Conservation (phyloP, 2,888 invertebrate genomes). For the Melinaea marsaeus region DNA sequence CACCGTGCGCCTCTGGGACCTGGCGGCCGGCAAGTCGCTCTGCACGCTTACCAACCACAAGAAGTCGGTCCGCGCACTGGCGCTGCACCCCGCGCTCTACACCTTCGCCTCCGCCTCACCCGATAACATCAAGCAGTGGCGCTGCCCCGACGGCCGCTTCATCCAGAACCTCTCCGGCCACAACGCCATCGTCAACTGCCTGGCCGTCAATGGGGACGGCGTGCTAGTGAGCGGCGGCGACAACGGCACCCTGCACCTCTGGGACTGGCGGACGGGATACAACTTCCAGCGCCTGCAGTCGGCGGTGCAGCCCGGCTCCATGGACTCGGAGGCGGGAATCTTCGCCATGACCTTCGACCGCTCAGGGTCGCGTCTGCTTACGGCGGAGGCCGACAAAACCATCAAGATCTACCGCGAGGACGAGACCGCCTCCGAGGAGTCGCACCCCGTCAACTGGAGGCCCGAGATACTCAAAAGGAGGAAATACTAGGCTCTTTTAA, state of each 20-base stretch:
- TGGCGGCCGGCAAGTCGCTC: constrained; percentile 95
- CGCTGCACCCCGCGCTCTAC: constrained; percentile 87
- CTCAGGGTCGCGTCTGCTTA: constrained; percentile 95
- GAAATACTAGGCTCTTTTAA: constrained; percentile 82
- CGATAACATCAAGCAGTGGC: constrained; percentile 99
- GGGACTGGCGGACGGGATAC: constrained; percentile 99
- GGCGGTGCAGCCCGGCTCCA: constrained; percentile 98
- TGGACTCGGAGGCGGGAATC: constrained; percentile 99
- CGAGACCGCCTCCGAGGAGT: constrained; percentile 95
- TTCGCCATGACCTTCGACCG: constrained; percentile 97
- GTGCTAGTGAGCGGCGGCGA: constrained; percentile 99
- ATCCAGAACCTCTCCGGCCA: constrained; percentile 99
- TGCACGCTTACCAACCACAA: constrained; percentile 99
- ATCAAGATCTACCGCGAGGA: constrained; percentile 99
- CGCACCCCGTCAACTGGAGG: constrained; percentile 98
- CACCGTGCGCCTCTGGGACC: constrained; percentile 97
- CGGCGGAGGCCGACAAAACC: constrained; percentile 99
- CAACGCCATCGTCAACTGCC: constrained; percentile 97
- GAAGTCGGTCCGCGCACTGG: constrained; percentile 91
- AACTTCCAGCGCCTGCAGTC: constrained; percentile 97
- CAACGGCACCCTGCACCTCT: constrained; percentile 97
- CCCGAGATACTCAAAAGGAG: constrained; percentile 96
- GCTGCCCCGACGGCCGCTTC: constrained; percentile 98
- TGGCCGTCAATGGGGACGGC: constrained; percentile 96
- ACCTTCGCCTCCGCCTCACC: constrained; percentile 99